Evolutionary conservation across 2,888 invertebrate genomes (phyloP).

Genomic region (Gymnoscelis rufifasciata): DNA sequence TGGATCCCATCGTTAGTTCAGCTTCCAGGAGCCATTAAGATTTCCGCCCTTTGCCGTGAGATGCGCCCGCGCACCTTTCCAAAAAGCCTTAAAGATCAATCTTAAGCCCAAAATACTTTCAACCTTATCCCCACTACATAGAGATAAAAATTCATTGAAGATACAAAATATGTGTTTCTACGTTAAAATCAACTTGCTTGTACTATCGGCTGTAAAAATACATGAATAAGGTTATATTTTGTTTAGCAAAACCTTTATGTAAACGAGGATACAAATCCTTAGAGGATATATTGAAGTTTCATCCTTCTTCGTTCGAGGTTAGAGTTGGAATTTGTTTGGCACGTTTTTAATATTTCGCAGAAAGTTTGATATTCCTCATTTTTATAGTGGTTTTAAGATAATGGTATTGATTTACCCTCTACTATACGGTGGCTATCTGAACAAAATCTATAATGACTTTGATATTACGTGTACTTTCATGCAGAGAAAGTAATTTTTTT

Average conservation of each 20-base stretch:
- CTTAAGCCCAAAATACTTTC: conserved; percentile 22
- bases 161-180: conserved; percentile 5
- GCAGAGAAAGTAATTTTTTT: background rate
- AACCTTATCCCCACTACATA: conserved; percentile 19
- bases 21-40: conserved; percentile 77
- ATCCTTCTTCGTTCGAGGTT: conserved; percentile 11
- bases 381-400: conserved; percentile 75
- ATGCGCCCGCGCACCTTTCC: conserved; percentile 28
- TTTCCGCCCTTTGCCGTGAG: conserved; percentile 68
- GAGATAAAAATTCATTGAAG: conserved; percentile 1
- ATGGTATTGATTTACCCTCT: conserved; percentile 74
- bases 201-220: conserved; percentile 25
- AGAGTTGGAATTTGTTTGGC: conserved; percentile 22
- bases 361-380: conserved; percentile 65
- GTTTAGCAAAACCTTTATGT: conserved; percentile 15
- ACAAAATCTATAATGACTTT: conserved; percentile 52
- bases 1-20: conserved; percentile 73
- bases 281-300: conserved; percentile 5
- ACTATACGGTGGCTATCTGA: conserved; percentile 50
- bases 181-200: conserved; percentile 13
- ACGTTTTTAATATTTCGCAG: conserved; percentile 41
- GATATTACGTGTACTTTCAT: conserved; percentile 21
- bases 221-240: conserved; percentile 26
- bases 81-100: conserved; percentile 36
- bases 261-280: conserved; percentile 15